phyloP scores from a whole-genome alignment of 2,888 invertebrate species.

The Callimorpha dominula region DNA sequence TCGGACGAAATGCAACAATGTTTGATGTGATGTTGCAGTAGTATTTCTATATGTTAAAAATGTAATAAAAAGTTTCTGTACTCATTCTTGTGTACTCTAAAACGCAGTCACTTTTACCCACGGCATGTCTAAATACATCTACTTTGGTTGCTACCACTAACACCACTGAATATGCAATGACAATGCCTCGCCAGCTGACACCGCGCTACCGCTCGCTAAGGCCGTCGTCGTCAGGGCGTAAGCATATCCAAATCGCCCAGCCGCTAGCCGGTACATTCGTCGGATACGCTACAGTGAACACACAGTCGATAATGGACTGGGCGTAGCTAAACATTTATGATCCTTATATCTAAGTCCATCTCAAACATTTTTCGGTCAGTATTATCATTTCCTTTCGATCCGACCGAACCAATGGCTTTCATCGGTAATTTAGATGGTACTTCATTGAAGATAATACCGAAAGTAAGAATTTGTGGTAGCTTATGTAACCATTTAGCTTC shows the following conservation, averaged over 20 bases:
- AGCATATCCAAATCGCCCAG: background rate
- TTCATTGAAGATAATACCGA: slow-evolving; percentile 39
- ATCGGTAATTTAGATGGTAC: slow-evolving; percentile 29
- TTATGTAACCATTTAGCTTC: slow-evolving; percentile 7
- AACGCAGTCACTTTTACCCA: no score
- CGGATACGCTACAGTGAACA: background rate
- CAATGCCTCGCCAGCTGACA: no score
- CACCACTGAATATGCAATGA: no score
- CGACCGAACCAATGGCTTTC: slow-evolving; percentile 28
- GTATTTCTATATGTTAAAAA: no score
- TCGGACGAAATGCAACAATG: no score
- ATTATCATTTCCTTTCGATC: slow-evolving; percentile 22
- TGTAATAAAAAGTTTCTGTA: no score
- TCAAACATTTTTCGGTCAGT: slow-evolving; percentile 22
- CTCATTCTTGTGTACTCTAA: no score
- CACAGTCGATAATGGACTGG: background rate
- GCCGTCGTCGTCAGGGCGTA: no score
- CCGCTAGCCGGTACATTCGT: background rate
- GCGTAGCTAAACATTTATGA: slow-evolving; percentile 57
- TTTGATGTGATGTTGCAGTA: no score
- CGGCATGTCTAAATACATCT: no score
- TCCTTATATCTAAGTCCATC: slow-evolving; percentile 12
- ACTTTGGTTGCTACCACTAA: no score
- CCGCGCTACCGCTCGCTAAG: no score
- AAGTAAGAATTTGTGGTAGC: slow-evolving; percentile 36